Evolutionary conservation across 1,140 invertebrate genomes (phyloP).

Genomic region (Drosophila varians): DNA sequence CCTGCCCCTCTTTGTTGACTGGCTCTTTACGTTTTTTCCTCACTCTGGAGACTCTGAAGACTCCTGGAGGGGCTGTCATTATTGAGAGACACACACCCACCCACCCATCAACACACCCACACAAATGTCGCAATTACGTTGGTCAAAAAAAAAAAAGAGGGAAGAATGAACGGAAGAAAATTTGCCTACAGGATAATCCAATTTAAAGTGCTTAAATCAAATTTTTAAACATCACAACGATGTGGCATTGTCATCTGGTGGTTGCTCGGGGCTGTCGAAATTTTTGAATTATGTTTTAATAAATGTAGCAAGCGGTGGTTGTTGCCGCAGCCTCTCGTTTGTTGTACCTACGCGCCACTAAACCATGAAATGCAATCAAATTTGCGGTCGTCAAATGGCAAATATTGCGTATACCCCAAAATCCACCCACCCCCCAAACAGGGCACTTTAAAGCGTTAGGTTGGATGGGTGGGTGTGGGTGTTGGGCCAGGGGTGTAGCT

Average conservation of each 20-base stretch:
- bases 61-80: constrained; percentile 72
- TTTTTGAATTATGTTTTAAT: constrained; percentile 83
- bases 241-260: constrained; percentile 59
- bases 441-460: constrained; percentile 59
- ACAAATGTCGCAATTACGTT: constrained; percentile 78
- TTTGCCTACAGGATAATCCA: constrained; percentile 82
- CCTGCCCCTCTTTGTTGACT: neutral
- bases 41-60: constrained; percentile 29
- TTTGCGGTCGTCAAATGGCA: constrained; percentile 83
- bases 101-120: constrained; percentile 42
- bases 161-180: constrained; percentile 50
- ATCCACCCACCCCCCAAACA: constrained; percentile 7
- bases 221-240: constrained; percentile 76
- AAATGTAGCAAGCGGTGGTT: constrained; percentile 59
- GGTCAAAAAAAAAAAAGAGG: constrained; percentile 64
- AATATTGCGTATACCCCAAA: constrained; percentile 62
- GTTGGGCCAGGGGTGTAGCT: constrained; percentile 28
- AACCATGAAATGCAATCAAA: constrained; percentile 83
- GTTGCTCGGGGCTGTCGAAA: constrained; percentile 56
- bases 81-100: constrained; percentile 37
- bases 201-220: constrained; percentile 83
- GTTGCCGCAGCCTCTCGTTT: constrained; percentile 34
- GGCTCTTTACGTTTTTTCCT: constrained; percentile 29
- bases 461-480: too few relatives aligned
- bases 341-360: constrained; percentile 76